Percentiles rank a stretch among this genome's conserved stretches.
phyloP scores from a whole-genome alignment of 2,797 vertebrate species.

The Otus scops region DNA sequence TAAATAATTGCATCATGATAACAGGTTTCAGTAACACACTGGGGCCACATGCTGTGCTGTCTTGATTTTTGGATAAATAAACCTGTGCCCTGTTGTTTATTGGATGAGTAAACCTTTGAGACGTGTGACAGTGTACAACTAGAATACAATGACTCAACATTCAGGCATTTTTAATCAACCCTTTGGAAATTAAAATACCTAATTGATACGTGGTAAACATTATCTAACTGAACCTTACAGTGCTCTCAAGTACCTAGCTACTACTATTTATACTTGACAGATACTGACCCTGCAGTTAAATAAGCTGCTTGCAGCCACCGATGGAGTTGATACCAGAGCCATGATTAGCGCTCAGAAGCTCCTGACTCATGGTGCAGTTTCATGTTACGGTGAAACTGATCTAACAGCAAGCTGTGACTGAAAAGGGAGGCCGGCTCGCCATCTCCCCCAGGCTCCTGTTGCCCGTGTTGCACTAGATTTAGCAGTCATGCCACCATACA shows the following conservation, averaged over 20 bases:
- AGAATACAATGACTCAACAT: neutral
- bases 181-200: neutral
- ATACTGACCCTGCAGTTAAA: neutral
- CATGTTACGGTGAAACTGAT: neutral
- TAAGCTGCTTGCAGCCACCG: neutral
- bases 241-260: neutral
- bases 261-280: neutral
- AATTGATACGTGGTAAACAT: neutral
- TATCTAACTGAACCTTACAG: slow-evolving; percentile 14
- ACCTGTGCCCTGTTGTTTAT: neutral
- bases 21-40: neutral
- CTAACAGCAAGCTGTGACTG: neutral
- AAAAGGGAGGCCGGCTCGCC: neutral
- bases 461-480: neutral
- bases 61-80: slow-evolving; percentile 19
- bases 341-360: neutral
- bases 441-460: neutral
- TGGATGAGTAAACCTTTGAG: neutral
- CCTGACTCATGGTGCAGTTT: neutral
- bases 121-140: neutral
- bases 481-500: neutral
- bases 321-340: neutral
- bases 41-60: neutral
- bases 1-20: neutral
- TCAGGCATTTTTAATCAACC: neutral